Evolutionary conservation across 2,113 vertebrate species (phyloP).

Genomic region (Chloropsis hardwickii): DNA sequence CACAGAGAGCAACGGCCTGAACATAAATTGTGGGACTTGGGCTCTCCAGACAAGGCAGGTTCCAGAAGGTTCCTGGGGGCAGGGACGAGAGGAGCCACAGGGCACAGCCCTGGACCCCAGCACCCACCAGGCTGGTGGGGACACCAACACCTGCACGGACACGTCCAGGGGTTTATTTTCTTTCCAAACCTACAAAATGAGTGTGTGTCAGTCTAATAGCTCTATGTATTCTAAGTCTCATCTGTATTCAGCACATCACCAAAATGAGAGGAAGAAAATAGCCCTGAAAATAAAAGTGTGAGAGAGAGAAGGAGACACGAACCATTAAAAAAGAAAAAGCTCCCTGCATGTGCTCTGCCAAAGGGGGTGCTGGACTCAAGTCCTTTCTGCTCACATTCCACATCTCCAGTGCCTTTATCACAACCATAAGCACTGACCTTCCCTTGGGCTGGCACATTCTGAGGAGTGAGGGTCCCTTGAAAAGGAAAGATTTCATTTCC

Average conservation of each 20-base stretch:
- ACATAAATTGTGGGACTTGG: not conserved
- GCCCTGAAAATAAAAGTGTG: constrained; percentile 41
- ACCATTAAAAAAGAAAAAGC: not conserved
- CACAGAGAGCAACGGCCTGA: not conserved
- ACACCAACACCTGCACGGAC: accelerated
- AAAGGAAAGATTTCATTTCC: not conserved
- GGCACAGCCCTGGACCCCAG: not conserved
- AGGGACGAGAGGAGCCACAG: not conserved
- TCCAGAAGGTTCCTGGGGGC: not conserved
- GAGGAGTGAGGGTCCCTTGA: not conserved
- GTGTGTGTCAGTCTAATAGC: not conserved
- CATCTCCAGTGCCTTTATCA: not conserved
- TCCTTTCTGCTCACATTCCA: not conserved
- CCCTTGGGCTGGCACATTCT: not conserved
- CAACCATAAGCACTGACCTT: not conserved
- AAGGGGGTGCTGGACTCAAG: not conserved
- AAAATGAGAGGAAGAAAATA: constrained; percentile 17
- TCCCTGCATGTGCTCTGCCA: not conserved
- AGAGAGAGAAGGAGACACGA: not conserved
- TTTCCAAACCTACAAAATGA: not conserved
- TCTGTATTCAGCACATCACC: constrained; percentile 35
- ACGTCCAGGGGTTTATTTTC: not conserved
- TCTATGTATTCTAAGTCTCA: not conserved
- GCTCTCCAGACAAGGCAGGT: not conserved
- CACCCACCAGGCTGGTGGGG: not conserved